A percentile compares a stretch with the other conserved stretches of the same genome.
Evolutionary conservation across 2,113 vertebrate species (phyloP).

Genomic region (Bubo scandiacus): DNA sequence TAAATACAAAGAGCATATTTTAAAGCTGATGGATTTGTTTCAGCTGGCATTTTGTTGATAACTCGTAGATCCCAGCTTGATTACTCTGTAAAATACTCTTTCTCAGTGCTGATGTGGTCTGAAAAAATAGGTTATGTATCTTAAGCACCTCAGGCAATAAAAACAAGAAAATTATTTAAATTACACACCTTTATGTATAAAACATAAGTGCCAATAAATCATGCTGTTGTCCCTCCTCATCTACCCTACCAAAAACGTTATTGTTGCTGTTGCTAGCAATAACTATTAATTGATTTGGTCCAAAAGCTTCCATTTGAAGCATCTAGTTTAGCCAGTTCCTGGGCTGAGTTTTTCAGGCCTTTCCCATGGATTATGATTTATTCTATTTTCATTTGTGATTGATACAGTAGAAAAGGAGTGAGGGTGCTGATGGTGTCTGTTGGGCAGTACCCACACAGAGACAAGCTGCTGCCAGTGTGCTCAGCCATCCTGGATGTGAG

Average conservation of each 20-base stretch:
- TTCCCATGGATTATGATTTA: background rate
- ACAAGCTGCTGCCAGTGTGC: rapidly evolving
- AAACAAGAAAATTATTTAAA: background rate
- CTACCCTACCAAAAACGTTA: background rate
- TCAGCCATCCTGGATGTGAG: rapidly evolving
- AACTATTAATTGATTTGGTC: background rate
- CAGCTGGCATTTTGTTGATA: background rate
- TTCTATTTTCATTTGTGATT: background rate
- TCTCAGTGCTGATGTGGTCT: background rate
- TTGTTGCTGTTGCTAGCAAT: background rate
- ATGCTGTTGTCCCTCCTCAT: background rate
- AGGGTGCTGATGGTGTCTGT: background rate
- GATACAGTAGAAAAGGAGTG: background rate
- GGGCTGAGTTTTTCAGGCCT: background rate
- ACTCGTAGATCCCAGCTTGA: background rate
- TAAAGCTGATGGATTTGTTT: constrained; percentile 1
- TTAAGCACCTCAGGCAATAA: background rate
- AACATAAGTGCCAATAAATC: background rate
- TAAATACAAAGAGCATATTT: background rate
- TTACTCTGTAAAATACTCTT: background rate
- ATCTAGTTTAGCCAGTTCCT: background rate
- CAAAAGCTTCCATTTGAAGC: background rate
- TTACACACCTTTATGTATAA: background rate
- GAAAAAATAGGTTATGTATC: background rate
- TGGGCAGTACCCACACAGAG: background rate